Conservation (phyloP, 2,888 invertebrate genomes). For the Chrysina gloriosa region DNA sequence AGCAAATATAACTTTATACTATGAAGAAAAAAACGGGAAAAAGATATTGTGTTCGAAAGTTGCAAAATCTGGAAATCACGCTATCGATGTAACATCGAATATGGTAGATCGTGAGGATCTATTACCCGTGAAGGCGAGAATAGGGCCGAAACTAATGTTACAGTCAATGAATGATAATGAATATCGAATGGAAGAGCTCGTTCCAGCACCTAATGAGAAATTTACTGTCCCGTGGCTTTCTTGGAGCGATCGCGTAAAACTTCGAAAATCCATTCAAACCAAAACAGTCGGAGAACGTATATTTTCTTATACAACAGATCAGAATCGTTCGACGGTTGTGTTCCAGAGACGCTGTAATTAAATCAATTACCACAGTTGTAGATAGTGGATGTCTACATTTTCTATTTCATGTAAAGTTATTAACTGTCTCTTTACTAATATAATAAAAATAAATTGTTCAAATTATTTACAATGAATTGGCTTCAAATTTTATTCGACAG, state of each 20-base stretch:
- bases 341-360: too few species aligned
- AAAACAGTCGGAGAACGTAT: neutral
- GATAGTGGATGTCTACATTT: too few species aligned
- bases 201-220: constrained; percentile 8
- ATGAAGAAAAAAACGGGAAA: constrained; percentile 1
- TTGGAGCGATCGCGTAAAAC: constrained; percentile 5
- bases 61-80: neutral
- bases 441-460: too few species aligned
- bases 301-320: too few species aligned
- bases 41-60: constrained; percentile 10
- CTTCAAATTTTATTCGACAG: too few species aligned
- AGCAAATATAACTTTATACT: neutral
- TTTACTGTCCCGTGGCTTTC: constrained; percentile 8
- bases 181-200: neutral
- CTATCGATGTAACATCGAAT: neutral
- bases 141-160: constrained; percentile 5
- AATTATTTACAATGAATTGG: too few species aligned
- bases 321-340: too few species aligned
- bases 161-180: neutral
- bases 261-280: neutral
- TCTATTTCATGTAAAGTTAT: neutral
- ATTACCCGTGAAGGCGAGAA: neutral
- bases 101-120: neutral
- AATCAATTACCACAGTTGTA: too few species aligned
- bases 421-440: too few species aligned